Evolutionary conservation across 2,888 invertebrate genomes (phyloP).

Genomic region (Apomyelois bistriatella): DNA sequence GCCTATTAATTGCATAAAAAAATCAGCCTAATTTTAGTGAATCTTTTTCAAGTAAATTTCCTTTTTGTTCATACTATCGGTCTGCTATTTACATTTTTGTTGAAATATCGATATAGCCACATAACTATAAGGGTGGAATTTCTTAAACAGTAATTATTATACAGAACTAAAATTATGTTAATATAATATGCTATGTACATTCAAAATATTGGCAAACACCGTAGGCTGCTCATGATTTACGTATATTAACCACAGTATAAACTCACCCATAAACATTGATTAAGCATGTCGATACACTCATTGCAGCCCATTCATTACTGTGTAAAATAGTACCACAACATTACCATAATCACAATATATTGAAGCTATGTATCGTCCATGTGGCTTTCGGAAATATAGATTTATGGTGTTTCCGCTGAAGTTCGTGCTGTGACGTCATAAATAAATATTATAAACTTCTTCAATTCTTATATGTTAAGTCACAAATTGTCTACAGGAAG

Average conservation of each 20-base stretch:
- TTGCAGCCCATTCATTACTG: neutral
- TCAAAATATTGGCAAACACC: neutral
- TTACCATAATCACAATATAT: slow-evolving; percentile 3
- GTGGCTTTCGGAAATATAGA: slow-evolving; percentile 1
- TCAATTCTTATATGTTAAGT: slow-evolving; percentile 17
- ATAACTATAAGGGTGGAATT: no score
- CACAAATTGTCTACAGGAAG: neutral
- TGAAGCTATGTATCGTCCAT: neutral
- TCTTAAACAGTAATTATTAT: no score
- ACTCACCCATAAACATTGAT: neutral
- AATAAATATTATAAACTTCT: slow-evolving; percentile 22
- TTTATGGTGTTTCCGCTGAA: slow-evolving; percentile 7
- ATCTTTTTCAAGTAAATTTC: no score
- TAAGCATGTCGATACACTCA: neutral
- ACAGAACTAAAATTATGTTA: no score
- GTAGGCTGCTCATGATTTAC: neutral
- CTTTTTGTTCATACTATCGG: no score
- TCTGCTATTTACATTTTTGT: no score
- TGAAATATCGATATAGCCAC: no score
- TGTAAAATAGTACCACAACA: neutral
- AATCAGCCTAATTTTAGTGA: no score
- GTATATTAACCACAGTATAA: neutral
- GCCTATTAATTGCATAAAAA: no score
- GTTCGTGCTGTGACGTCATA: neutral
- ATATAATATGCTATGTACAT: no score